A percentile compares a stretch with the other conserved stretches of the same genome.
These are phyloP conservation scores for Ennomos quercinarius DNA, from an alignment of 2,888 invertebrate species.

Conservation along the genomic window DNA sequence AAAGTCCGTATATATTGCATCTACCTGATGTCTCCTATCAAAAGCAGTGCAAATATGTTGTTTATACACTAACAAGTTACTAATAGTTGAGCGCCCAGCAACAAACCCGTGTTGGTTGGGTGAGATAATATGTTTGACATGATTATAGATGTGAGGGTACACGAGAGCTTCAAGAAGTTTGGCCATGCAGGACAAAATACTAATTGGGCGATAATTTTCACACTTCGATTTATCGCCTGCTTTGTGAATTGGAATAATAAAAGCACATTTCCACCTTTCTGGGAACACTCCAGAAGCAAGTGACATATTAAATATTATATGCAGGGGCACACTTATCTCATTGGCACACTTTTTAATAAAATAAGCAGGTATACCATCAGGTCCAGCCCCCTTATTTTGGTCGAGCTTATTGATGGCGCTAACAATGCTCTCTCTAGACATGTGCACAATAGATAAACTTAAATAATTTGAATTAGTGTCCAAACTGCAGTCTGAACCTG, in stretches of 20 bases:
- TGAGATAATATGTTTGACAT: slow-evolving; percentile 16
- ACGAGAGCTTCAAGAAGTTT: slow-evolving; percentile 29
- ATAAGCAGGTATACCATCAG: slow-evolving; percentile 16
- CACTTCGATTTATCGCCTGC: slow-evolving; percentile 22
- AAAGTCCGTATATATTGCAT: slow-evolving; percentile 19
- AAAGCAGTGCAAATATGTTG: slow-evolving; percentile 16
- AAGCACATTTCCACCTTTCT: slow-evolving; percentile 26
- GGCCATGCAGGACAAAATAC: slow-evolving; percentile 18
- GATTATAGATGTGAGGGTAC: slow-evolving; percentile 7
- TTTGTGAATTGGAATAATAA: slow-evolving; percentile 32
- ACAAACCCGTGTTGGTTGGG: slow-evolving; percentile 25
- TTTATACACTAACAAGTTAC: slow-evolving; percentile 24
- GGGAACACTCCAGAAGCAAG: slow-evolving; percentile 29
- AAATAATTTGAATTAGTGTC: neutral
- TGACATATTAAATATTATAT: slow-evolving; percentile 29
- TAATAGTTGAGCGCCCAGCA: slow-evolving; percentile 10
- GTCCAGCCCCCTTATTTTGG: slow-evolving; percentile 16
- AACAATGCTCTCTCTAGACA: neutral
- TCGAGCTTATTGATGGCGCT: slow-evolving; percentile 7
- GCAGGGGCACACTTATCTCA: slow-evolving; percentile 3
- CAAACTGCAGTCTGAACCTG: too few relatives aligned
- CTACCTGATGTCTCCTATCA: slow-evolving; percentile 19
- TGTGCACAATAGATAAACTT: neutral
- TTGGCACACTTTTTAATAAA: slow-evolving; percentile 12
- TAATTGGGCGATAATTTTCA: slow-evolving; percentile 26